Evolutionary conservation across 2,797 vertebrate species (phyloP).

Genomic region (Oreochromis mossambicus): DNA sequence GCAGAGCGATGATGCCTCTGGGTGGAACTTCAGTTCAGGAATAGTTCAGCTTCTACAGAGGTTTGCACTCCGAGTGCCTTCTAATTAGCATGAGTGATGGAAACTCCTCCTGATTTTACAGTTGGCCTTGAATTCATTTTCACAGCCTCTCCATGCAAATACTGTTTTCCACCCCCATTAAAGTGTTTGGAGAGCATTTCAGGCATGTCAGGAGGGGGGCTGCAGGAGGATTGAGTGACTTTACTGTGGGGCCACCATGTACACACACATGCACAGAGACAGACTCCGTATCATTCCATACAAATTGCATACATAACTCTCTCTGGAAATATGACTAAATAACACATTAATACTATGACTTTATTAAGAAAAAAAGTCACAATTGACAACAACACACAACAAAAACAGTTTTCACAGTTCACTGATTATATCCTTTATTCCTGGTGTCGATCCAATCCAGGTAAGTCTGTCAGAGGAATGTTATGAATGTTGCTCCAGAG

Average conservation of each 20-base stretch:
- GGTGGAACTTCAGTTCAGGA: slow-evolving; percentile 7
- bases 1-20: not conserved
- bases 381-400: not conserved
- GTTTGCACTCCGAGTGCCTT: not conserved
- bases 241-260: not conserved
- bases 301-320: not conserved
- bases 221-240: not conserved
- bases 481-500: not conserved
- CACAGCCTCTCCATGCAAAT: slow-evolving; percentile 4
- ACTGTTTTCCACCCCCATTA: not conserved
- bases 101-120: slow-evolving; percentile 20
- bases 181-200: slow-evolving; percentile 1
- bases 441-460: not conserved
- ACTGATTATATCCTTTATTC: not conserved
- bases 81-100: slow-evolving; percentile 41
- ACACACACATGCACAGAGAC: not conserved
- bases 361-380: not conserved
- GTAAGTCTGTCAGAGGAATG: not conserved
- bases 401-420: not conserved
- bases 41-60: slow-evolving; percentile 10
- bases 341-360: not conserved
- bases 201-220: not conserved
- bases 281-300: not conserved
- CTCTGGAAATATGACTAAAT: not conserved
- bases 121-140: not conserved